Conservation (phyloP, 1,140 invertebrate species). For the Ditylenchus dipsaci region DNA sequence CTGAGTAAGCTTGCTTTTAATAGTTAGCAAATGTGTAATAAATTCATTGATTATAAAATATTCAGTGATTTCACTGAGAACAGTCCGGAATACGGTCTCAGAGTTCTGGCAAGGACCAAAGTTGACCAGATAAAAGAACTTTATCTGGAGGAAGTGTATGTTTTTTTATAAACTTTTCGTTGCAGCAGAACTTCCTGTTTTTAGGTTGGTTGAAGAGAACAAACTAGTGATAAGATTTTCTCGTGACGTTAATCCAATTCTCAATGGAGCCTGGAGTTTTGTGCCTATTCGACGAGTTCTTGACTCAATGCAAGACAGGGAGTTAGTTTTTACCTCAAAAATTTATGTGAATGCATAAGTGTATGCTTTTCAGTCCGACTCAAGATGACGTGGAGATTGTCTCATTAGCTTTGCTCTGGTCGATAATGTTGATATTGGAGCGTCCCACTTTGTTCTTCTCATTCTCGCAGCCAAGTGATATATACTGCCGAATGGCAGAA, state of each 20-base stretch:
- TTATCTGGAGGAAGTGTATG: slow-evolving; percentile 41
- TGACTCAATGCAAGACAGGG: slow-evolving; percentile 23
- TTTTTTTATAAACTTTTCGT: slow-evolving; percentile 6
- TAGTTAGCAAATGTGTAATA: neutral
- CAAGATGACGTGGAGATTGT: slow-evolving; percentile 41
- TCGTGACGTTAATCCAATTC: slow-evolving; percentile 27
- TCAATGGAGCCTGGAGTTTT: slow-evolving; percentile 32
- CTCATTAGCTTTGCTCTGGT: slow-evolving; percentile 35
- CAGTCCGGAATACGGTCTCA: neutral
- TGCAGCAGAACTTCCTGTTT: neutral
- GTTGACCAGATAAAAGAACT: slow-evolving; percentile 37
- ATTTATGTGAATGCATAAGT: neutral
- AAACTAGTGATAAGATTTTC: slow-evolving; percentile 18
- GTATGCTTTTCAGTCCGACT: slow-evolving; percentile 1
- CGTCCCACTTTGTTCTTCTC: slow-evolving; percentile 29
- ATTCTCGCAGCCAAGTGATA: slow-evolving; percentile 27
- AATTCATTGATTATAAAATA: neutral
- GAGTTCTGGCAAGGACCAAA: slow-evolving; percentile 22
- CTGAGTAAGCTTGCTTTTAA: neutral
- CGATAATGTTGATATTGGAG: slow-evolving; percentile 27
- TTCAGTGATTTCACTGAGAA: neutral
- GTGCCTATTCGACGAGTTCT: slow-evolving; percentile 38
- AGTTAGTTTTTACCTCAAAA: neutral
- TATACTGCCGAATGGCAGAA: slow-evolving; percentile 31
- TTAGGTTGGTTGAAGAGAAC: slow-evolving; percentile 21